These are phyloP conservation scores for Parelbella ahira DNA, from an alignment of 2,888 invertebrate species.

Conservation along the genomic window DNA sequence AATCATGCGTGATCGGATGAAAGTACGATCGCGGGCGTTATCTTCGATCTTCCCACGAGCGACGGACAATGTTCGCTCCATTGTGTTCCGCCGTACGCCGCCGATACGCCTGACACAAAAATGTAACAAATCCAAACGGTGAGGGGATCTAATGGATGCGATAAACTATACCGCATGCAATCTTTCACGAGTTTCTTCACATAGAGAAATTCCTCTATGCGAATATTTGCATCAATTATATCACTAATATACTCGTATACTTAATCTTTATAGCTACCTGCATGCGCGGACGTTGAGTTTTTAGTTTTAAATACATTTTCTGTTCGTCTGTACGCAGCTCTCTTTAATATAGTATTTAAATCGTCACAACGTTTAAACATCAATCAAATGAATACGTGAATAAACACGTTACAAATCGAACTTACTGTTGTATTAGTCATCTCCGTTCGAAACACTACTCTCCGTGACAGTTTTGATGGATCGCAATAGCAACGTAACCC, in stretches of 20 bases:
- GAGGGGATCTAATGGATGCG: constrained; percentile 50
- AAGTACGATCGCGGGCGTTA: constrained; percentile 64
- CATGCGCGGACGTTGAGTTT: too few relatives aligned
- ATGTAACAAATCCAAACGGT: constrained; percentile 50
- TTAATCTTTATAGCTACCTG: too few relatives aligned
- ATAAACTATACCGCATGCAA: constrained; percentile 40
- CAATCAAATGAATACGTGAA: constrained; percentile 21
- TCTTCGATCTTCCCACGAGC: constrained; percentile 66
- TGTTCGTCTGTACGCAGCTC: too few relatives aligned
- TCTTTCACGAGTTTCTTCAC: not conserved
- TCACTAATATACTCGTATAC: too few relatives aligned
- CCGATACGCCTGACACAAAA: constrained; percentile 44
- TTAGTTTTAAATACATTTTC: too few relatives aligned
- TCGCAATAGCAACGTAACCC: constrained; percentile 11
- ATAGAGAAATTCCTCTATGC: too few relatives aligned
- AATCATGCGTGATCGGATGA: constrained; percentile 73
- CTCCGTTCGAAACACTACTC: constrained; percentile 7
- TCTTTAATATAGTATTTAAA: too few relatives aligned
- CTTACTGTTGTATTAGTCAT: constrained; percentile 3
- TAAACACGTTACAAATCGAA: constrained; percentile 8
- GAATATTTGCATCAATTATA: too few relatives aligned
- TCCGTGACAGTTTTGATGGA: constrained; percentile 20
- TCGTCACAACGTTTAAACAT: constrained; percentile 9
- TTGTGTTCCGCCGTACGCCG: constrained; percentile 49
- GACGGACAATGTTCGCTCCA: constrained; percentile 36